phyloP scores from a whole-genome alignment of 35 echinoderm and acorn worm genomes.

The Apostichopus parvimensis region DNA sequence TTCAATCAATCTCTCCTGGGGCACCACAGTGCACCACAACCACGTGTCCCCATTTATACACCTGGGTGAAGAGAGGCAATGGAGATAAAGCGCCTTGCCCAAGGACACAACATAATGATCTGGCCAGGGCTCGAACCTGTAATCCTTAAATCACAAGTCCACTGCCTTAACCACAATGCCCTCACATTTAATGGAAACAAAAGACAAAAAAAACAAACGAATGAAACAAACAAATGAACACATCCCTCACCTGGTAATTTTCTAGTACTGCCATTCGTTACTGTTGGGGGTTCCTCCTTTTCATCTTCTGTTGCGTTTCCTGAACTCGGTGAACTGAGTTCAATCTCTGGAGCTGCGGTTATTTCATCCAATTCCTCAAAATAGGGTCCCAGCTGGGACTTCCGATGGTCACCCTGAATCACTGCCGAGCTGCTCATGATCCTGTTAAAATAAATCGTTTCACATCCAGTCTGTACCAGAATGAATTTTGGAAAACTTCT shows the following conservation, averaged over 20 bases:
- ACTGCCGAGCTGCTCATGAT: neutral
- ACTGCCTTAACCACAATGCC: no score
- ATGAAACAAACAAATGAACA: no score
- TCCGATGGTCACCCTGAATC: neutral
- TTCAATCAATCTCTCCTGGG: no score
- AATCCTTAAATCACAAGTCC: no score
- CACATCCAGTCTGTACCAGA: neutral
- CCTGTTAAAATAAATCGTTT: neutral
- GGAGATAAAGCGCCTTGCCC: no score
- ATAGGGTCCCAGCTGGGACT: slow-evolving; percentile 24
- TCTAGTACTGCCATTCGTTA: slow-evolving; percentile 6
- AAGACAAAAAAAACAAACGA: no score
- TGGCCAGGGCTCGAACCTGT: no score
- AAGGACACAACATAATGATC: no score
- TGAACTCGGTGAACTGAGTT: slow-evolving; percentile 18
- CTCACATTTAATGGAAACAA: no score
- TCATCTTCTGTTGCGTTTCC: slow-evolving; percentile 26
- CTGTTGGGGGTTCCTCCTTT: neutral
- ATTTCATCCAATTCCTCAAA: slow-evolving; percentile 29
- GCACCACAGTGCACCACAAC: no score
- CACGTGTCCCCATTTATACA: no score
- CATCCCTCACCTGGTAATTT: neutral
- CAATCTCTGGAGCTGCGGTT: neutral
- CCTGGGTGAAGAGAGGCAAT: no score
- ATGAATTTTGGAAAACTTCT: neutral